These are phyloP conservation scores for Sebastes taczanowskii DNA, from an alignment of 2,797 vertebrate genomes.

Conservation along the genomic window DNA sequence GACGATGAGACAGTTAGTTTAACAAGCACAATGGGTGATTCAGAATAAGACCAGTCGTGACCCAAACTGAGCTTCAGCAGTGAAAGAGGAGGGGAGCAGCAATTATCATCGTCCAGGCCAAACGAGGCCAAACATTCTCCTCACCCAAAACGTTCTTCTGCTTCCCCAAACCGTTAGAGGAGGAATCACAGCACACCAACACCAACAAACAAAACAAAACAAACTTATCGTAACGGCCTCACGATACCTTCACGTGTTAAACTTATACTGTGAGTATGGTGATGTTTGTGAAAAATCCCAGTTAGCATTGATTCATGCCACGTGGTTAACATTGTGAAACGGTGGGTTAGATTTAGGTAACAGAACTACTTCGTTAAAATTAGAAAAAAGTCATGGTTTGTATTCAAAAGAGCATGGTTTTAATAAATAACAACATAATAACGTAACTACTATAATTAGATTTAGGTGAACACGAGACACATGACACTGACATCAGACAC, in stretches of 20 bases:
- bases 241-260: too few relatives aligned
- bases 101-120: conserved; percentile 22
- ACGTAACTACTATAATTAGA: too few relatives aligned
- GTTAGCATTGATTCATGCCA: too few relatives aligned
- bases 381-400: too few relatives aligned
- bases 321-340: too few relatives aligned
- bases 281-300: neutral
- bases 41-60: conserved; percentile 8
- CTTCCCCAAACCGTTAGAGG: neutral
- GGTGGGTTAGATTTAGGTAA: too few relatives aligned
- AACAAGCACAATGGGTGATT: conserved; percentile 38
- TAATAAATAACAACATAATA: too few relatives aligned
- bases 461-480: too few relatives aligned
- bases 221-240: too few relatives aligned
- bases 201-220: neutral
- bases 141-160: neutral
- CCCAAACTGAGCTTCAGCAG: conserved; percentile 3
- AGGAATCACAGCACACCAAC: neutral
- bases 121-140: neutral
- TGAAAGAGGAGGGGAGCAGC: conserved; percentile 4
- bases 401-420: too few relatives aligned
- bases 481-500: neutral
- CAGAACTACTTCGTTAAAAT: too few relatives aligned
- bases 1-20: neutral
- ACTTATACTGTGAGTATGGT: neutral